Evolutionary conservation across 2,888 invertebrate genomes (phyloP).

Genomic region (Baronia brevicornis): DNA sequence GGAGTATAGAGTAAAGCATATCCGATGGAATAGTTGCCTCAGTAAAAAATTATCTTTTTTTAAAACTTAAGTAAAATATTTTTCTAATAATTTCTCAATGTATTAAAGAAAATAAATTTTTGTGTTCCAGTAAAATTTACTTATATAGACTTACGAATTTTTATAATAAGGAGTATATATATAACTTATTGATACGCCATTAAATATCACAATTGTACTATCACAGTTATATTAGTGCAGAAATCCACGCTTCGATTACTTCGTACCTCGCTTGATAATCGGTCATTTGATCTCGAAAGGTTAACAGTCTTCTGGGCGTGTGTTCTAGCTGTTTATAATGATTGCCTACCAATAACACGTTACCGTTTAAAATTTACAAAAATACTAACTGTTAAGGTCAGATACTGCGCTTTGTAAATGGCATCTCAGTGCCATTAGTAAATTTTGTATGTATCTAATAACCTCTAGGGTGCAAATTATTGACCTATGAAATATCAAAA

Average conservation of each 20-base stretch:
- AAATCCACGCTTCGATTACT: constrained; percentile 49
- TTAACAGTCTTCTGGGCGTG: constrained; percentile 46
- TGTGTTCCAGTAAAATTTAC: too few relatives aligned
- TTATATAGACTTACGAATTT: too few relatives aligned
- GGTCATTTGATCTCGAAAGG: constrained; percentile 45
- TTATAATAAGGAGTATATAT: too few relatives aligned
- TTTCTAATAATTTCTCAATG: too few relatives aligned
- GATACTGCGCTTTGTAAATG: constrained; percentile 37
- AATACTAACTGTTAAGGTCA: constrained; percentile 46
- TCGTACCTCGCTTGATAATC: constrained; percentile 50
- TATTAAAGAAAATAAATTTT: too few relatives aligned
- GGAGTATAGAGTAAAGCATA: too few relatives aligned
- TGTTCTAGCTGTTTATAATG: constrained; percentile 45
- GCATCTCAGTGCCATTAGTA: constrained; percentile 39
- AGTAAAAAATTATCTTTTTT: too few relatives aligned
- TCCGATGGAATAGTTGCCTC: too few relatives aligned
- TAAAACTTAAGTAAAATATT: too few relatives aligned
- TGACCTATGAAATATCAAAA: constrained; percentile 32
- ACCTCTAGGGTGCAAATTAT: constrained; percentile 52
- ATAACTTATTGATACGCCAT: too few relatives aligned
- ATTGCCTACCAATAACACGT: constrained; percentile 46
- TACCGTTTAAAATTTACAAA: constrained; percentile 53
- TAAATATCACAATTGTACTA: too few relatives aligned
- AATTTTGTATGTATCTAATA: constrained; percentile 49
- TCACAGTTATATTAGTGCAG: constrained; percentile 48